A percentile compares a stretch with the other conserved stretches of the same genome.
Evolutionary conservation across 1,140 invertebrate species (phyloP).

Genomic region (Drosophila saltans): DNA sequence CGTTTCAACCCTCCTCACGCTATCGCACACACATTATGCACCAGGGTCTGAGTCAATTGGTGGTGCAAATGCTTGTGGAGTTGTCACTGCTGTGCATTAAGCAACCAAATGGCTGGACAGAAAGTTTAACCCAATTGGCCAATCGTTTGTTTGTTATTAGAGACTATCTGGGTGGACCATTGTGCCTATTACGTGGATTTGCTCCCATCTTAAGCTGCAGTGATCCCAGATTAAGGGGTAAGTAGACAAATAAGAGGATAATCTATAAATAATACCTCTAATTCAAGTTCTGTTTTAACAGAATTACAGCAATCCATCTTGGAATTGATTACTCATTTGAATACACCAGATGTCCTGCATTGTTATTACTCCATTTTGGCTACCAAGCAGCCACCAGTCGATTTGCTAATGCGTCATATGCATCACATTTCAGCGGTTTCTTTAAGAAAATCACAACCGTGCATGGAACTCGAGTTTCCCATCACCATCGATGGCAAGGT

Average conservation of each 20-base stretch:
- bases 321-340: constrained; percentile 72
- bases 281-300: constrained; percentile 5
- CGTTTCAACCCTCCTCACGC: constrained; percentile 74
- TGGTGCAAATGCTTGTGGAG: constrained; percentile 78
- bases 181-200: constrained; percentile 76
- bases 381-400: constrained; percentile 72
- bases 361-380: constrained; percentile 70
- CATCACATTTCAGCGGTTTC: constrained; percentile 62
- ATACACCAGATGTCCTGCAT: constrained; percentile 73
- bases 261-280: background rate
- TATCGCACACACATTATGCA: constrained; percentile 76
- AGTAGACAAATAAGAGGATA: background rate
- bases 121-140: constrained; percentile 70
- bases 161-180: constrained; percentile 72
- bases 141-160: constrained; percentile 76
- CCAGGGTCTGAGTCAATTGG: constrained; percentile 73
- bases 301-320: constrained; percentile 78
- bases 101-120: constrained; percentile 76
- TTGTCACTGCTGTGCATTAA: constrained; percentile 64
- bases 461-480: constrained; percentile 75
- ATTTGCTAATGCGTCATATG: constrained; percentile 73
- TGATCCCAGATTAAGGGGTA: constrained; percentile 69
- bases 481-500: constrained; percentile 72
- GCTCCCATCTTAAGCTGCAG: constrained; percentile 63
- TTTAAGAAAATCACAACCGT: constrained; percentile 62